These are phyloP conservation scores for Chromoteleia sp. DNA, from an alignment of 2,888 invertebrate genomes.

Conservation along the genomic window DNA sequence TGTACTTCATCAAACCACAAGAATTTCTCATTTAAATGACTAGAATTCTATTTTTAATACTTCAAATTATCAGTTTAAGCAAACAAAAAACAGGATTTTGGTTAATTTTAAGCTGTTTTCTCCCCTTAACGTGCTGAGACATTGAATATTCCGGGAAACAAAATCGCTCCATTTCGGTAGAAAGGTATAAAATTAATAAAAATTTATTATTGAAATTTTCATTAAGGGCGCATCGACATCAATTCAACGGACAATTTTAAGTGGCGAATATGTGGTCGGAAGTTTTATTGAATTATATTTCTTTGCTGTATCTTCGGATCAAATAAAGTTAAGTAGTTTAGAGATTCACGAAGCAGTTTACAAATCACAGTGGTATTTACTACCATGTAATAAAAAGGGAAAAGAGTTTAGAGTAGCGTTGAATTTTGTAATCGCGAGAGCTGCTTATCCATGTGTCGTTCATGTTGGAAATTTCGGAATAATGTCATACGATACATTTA, in stretches of 20 bases:
- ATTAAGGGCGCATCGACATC: constrained; percentile 43
- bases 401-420: constrained; percentile 52
- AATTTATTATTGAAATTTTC: too few relatives aligned
- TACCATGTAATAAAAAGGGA: constrained; percentile 33
- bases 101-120: too few relatives aligned
- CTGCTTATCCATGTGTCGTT: constrained; percentile 58
- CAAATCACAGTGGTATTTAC: constrained; percentile 38
- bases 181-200: too few relatives aligned
- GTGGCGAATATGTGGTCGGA: constrained; percentile 50
- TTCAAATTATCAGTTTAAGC: too few relatives aligned
- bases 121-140: too few relatives aligned
- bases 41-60: too few relatives aligned
- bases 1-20: too few relatives aligned
- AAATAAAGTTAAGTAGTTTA: constrained; percentile 43
- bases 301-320: constrained; percentile 53
- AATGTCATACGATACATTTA: constrained; percentile 66
- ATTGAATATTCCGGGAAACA: too few relatives aligned
- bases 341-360: constrained; percentile 47
- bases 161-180: too few relatives aligned
- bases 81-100: too few relatives aligned
- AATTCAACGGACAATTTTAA: constrained; percentile 46
- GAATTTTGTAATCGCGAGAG: constrained; percentile 49
- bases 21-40: too few relatives aligned
- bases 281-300: constrained; percentile 70
- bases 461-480: constrained; percentile 69